Evolutionary conservation across 2,113 vertebrate genomes (phyloP).

Genomic region (Apodemus speciosus): DNA sequence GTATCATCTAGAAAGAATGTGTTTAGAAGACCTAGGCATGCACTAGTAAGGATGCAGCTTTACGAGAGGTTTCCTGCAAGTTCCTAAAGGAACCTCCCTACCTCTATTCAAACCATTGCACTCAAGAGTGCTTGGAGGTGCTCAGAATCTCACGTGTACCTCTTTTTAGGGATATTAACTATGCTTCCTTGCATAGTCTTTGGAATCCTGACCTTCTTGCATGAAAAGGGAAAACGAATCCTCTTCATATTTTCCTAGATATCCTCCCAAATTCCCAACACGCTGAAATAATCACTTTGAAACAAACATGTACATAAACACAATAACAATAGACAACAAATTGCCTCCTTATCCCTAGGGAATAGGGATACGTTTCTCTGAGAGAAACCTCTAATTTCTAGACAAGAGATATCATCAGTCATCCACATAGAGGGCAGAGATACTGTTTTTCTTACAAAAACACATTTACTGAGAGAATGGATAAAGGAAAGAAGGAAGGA

Average conservation of each 20-base stretch:
- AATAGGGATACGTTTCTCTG: not conserved
- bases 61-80: not conserved
- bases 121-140: not conserved
- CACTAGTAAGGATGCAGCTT: not conserved
- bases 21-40: not conserved
- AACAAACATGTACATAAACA: not conserved
- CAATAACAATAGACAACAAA: not conserved
- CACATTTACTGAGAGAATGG: slow-evolving; percentile 41
- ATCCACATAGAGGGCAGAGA: not conserved
- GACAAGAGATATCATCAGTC: not conserved
- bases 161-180: not conserved
- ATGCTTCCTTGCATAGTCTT: not conserved
- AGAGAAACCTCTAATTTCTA: slow-evolving; percentile 3
- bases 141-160: not conserved
- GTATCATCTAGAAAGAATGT: slow-evolving; percentile 12
- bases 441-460: not conserved
- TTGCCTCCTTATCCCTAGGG: not conserved
- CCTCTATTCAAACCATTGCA: not conserved
- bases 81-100: not conserved
- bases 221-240: not conserved
- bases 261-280: slow-evolving; percentile 7
- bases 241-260: not conserved
- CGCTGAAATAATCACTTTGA: not conserved
- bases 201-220: not conserved
- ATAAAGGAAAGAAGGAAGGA: not conserved